Conservation (phyloP, 2,888 invertebrate species). For the Bruchidius siliquastri region DNA sequence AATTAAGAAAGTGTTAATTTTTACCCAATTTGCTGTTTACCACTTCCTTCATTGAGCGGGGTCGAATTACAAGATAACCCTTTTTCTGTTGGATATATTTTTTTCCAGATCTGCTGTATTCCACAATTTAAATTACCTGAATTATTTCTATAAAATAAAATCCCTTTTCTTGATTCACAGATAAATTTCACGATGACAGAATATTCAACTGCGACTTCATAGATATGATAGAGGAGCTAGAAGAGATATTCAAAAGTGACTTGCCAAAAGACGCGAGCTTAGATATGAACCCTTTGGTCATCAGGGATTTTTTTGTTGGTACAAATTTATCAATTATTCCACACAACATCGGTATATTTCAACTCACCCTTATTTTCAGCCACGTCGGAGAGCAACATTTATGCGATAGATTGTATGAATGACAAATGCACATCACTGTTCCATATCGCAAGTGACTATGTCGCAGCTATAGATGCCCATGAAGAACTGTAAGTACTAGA, state of each 20-base stretch:
- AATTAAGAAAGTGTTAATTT: too few species aligned
- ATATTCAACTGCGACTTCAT: conserved; percentile 24
- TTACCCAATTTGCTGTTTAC: too few species aligned
- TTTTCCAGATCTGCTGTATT: too few species aligned
- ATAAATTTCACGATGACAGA: conserved; percentile 6
- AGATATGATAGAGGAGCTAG: conserved; percentile 35
- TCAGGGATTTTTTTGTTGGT: conserved; percentile 58
- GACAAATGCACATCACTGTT: conserved; percentile 48
- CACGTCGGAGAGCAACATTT: conserved; percentile 47
- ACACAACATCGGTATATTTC: conserved; percentile 3
- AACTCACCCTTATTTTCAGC: conserved; percentile 17
- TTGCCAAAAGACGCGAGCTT: conserved; percentile 53
- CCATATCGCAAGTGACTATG: conserved; percentile 44
- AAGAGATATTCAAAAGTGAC: conserved; percentile 29
- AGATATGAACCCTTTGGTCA: conserved; percentile 48
- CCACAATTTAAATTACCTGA: too few species aligned
- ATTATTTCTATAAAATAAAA: too few species aligned
- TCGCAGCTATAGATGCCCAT: conserved; percentile 49
- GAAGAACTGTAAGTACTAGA: conserved; percentile 51
- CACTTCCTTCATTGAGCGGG: too few species aligned
- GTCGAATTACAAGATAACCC: too few species aligned
- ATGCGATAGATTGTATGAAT: conserved; percentile 50
- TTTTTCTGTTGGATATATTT: too few species aligned
- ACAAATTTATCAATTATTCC: conserved; percentile 30
- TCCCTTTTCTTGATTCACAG: background rate